phyloP scores from a whole-genome alignment of 2,113 vertebrate genomes.

The Baryphthengus martii region DNA sequence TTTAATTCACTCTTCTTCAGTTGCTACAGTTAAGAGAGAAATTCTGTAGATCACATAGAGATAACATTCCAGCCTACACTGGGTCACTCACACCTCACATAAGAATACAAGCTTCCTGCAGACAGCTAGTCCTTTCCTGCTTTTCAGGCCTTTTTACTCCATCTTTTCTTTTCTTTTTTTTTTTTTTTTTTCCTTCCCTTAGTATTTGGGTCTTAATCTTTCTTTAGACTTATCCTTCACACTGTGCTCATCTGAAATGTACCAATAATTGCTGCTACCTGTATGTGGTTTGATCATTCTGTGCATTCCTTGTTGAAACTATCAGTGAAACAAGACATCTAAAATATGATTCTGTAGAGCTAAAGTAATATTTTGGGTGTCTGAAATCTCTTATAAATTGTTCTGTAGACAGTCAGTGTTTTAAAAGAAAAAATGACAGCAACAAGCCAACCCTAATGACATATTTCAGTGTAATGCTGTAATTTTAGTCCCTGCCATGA shows the following conservation, averaged over 20 bases:
- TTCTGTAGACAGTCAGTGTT: slow-evolving; percentile 9
- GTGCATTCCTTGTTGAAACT: slow-evolving; percentile 68
- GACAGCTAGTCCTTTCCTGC: slow-evolving; percentile 68
- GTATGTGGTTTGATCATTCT: slow-evolving; percentile 70
- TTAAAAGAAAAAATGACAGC: slow-evolving; percentile 48
- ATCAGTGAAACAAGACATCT: slow-evolving; percentile 51
- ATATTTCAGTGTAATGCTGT: slow-evolving; percentile 60
- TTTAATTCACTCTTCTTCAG: slow-evolving; percentile 75
- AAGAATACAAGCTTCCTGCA: slow-evolving; percentile 75
- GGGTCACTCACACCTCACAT: slow-evolving; percentile 66
- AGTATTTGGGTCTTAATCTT: slow-evolving; percentile 78
- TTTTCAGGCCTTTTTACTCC: slow-evolving; percentile 65
- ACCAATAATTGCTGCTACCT: slow-evolving; percentile 77
- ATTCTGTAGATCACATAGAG: slow-evolving; percentile 73
- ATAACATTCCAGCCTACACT: slow-evolving; percentile 69
- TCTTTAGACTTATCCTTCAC: slow-evolving; percentile 70
- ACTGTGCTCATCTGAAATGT: slow-evolving; percentile 77
- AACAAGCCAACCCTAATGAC: slow-evolving; percentile 52
- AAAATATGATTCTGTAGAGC: slow-evolving; percentile 58
- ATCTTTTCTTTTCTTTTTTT: slow-evolving; percentile 56
- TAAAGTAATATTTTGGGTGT: slow-evolving; percentile 54
- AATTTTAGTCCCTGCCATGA: slow-evolving; percentile 54
- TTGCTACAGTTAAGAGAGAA: slow-evolving; percentile 70
- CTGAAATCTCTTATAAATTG: slow-evolving; percentile 49
- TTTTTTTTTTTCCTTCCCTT: slow-evolving; percentile 39